Base-by-base conservation (phyloP, 37 sponge, comb jelly and placozoan genomes). In the Ephydatia muelleri region DNA sequence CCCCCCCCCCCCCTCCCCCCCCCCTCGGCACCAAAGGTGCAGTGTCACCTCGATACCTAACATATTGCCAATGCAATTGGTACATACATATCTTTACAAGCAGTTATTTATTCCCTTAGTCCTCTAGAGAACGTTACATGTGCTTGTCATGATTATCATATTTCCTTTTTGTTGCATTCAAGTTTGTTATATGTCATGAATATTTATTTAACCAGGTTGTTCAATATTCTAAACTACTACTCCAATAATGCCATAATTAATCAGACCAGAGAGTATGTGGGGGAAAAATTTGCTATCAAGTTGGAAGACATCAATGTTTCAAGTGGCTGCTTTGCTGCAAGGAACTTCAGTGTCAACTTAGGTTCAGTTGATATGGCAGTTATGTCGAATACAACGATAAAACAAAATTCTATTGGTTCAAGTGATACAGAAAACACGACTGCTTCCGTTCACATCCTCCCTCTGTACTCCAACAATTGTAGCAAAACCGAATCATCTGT, bases 291-390 rank as follows among this genome's bases (percentile, higher is more conserved):
- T 83, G 88, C 84, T 16, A 26, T 83, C 38, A 83, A 83, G 49
- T 33, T 88, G 38, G 67, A 88, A 33, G 78, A 88, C 35, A 39
- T 82, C n/a, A 43, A 82, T 64, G 29, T 26, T 47, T 31, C 37
- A 1, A 57, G 37, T 31, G 69, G 49, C 13, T 64, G 38, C 1
- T 82, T 72, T 43, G 22, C 27, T 64, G 83, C 70, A 16, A 72
- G 78, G 36, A 78, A 33, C 28, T 83, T 83, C 38, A 78, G 40
- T 70, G 78, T 78, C 68, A 57, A 88, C 67, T 65, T 87, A 32
- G 80, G 86, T 1, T 79, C 86, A 49, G 86, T 86, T 23, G 68
- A 36, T 13, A 36, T 71, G 8, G 72, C 72, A 57, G 19, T 14
- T 19, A 21, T 1, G 16, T 1, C 1, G 0, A 57, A 57, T 21